phyloP scores from a whole-genome alignment of 2,888 invertebrate species.

The Tanaodytes sp. region DNA sequence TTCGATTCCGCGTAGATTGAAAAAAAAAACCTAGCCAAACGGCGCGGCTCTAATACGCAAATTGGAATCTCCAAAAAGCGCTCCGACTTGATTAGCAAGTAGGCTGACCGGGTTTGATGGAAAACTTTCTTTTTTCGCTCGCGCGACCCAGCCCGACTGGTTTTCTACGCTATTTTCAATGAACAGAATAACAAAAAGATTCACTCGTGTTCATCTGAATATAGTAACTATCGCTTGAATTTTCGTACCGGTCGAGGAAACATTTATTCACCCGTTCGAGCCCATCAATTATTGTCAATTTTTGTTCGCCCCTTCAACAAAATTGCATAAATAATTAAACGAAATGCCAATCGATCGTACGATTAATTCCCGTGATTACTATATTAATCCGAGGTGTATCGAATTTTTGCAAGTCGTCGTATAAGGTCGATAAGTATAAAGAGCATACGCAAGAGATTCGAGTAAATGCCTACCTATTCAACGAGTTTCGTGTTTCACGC shows the following conservation, averaged over 20 bases:
- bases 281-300: no score
- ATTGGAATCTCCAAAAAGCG: constrained; percentile 36
- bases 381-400: background rate
- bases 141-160: constrained; percentile 18
- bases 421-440: constrained; percentile 17
- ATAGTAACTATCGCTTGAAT: no score
- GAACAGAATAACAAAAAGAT: no score
- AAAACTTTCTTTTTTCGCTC: constrained; percentile 24
- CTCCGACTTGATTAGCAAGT: constrained; percentile 30
- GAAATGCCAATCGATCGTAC: background rate
- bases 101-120: constrained; percentile 35
- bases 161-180: constrained; percentile 12
- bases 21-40: background rate
- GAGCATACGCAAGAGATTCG: constrained; percentile 25
- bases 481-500: constrained; percentile 50
- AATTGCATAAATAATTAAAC: no score
- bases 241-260: no score
- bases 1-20: constrained; percentile 30
- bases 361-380: background rate
- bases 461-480: constrained; percentile 34
- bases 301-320: no score
- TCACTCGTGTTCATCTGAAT: no score
- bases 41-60: constrained; percentile 29
- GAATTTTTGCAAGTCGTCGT: constrained; percentile 18
- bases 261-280: no score